Conservation (phyloP, 2,113 vertebrate genomes). For the Cnemophilus loriae region DNA sequence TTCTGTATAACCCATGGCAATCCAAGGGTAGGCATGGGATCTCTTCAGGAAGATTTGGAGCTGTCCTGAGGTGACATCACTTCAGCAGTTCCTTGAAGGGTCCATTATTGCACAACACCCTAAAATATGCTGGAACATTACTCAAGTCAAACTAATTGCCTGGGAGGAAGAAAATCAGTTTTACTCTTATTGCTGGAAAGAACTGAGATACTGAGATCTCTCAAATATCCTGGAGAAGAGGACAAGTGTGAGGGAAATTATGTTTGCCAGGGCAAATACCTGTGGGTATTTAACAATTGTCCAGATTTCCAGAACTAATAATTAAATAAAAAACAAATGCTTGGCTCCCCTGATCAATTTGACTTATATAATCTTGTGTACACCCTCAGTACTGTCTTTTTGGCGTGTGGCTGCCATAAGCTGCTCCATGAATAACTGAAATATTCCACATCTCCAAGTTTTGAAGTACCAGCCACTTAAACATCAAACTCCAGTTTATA, state of each 20-base stretch:
- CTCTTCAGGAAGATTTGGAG: not conserved
- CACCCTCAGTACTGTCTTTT: not conserved
- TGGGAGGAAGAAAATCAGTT: not conserved
- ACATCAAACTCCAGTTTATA: not conserved
- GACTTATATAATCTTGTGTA: not conserved
- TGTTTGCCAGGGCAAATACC: not conserved
- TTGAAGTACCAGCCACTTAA: not conserved
- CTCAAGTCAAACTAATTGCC: not conserved
- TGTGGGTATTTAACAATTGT: not conserved
- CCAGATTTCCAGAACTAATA: not conserved
- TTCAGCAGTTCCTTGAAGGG: not conserved
- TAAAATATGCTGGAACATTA: not conserved
- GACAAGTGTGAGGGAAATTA: not conserved
- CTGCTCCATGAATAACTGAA: not conserved
- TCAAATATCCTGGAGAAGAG: not conserved
- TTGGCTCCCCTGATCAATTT: not conserved
- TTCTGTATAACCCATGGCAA: not conserved
- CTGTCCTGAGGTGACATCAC: not conserved
- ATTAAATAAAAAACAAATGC: not conserved
- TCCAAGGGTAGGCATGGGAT: not conserved
- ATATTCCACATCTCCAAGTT: not conserved
- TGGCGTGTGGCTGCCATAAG: not conserved
- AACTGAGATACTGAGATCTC: not conserved
- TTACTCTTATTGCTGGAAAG: not conserved
- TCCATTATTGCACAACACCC: not conserved